These are phyloP conservation scores for Oscheius sp. DNA, from an alignment of 2,888 invertebrate genomes.

Conservation along the genomic window DNA sequence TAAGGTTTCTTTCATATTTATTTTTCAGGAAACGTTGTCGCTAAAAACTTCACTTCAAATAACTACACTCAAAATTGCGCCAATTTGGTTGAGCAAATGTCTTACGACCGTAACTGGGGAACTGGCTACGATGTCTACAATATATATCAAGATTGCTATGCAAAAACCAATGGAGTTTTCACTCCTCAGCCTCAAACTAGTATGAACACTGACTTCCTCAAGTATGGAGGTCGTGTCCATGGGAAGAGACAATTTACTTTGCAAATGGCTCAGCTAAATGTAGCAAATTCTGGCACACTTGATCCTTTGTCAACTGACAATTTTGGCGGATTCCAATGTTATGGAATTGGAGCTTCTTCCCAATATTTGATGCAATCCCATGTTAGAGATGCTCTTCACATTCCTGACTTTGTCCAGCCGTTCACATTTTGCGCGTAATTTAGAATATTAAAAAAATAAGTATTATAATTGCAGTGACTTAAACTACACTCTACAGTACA, in stretches of 20 bases:
- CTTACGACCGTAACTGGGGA: conserved; percentile 47
- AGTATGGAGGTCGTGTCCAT: background rate
- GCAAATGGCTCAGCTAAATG: conserved; percentile 2
- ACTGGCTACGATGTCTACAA: conserved; percentile 60
- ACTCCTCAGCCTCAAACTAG: background rate
- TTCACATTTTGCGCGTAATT: conserved; percentile 56
- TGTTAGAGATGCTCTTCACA: conserved; percentile 61
- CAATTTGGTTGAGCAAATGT: conserved; percentile 41
- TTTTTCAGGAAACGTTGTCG: conserved; percentile 32
- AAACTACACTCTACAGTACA: conserved; percentile 48
- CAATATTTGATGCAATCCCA: conserved; percentile 51
- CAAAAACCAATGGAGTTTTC: conserved; percentile 17
- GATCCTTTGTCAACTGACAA: conserved; percentile 63
- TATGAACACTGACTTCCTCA: conserved; percentile 4
- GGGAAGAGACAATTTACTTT: conserved; percentile 2
- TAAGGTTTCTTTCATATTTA: too few species aligned
- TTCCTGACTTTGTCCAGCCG: conserved; percentile 57
- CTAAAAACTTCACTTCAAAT: conserved; percentile 38
- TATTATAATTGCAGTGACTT: background rate
- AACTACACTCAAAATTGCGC: conserved; percentile 41
- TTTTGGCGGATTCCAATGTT: conserved; percentile 63
- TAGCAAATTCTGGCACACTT: conserved; percentile 33
- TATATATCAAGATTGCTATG: conserved; percentile 62
- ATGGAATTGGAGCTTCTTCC: conserved; percentile 41
- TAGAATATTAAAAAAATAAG: too few species aligned